These are phyloP conservation scores for Ophonus ardosiacus DNA, from an alignment of 2,888 invertebrate species.

Conservation along the genomic window DNA sequence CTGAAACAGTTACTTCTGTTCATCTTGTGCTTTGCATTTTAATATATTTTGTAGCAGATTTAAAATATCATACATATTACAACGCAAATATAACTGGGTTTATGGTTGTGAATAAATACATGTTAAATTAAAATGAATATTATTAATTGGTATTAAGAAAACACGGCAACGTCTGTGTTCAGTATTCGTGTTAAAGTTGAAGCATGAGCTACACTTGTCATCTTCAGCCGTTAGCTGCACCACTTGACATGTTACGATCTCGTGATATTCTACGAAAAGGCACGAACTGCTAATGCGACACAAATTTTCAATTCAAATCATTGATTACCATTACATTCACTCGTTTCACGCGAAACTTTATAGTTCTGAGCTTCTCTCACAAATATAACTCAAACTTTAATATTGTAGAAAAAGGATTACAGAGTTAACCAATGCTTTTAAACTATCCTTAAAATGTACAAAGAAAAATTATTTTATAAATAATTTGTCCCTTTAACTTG, in stretches of 20 bases:
- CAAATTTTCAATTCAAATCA: conserved; percentile 34
- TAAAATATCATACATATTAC: no score
- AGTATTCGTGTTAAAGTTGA: background rate
- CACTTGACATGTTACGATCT: conserved; percentile 29
- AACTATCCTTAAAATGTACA: no score
- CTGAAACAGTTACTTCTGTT: no score
- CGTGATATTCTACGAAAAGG: conserved; percentile 21
- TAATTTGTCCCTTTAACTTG: no score
- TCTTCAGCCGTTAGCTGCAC: conserved; percentile 3
- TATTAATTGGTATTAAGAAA: background rate
- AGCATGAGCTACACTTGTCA: conserved; percentile 32
- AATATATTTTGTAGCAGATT: no score
- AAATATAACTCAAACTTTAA: background rate
- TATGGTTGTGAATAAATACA: background rate
- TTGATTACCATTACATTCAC: conserved; percentile 31
- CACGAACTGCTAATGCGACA: conserved; percentile 42
- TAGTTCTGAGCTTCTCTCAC: background rate
- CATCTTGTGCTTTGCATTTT: no score
- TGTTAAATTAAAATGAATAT: background rate
- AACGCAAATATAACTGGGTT: no score
- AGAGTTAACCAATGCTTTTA: no score
- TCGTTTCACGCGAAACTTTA: background rate
- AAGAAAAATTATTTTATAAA: no score
- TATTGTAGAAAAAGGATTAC: no score
- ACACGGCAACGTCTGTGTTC: background rate